Conservation (phyloP, 2,888 invertebrate genomes). For the Eupithecia exiguata region DNA sequence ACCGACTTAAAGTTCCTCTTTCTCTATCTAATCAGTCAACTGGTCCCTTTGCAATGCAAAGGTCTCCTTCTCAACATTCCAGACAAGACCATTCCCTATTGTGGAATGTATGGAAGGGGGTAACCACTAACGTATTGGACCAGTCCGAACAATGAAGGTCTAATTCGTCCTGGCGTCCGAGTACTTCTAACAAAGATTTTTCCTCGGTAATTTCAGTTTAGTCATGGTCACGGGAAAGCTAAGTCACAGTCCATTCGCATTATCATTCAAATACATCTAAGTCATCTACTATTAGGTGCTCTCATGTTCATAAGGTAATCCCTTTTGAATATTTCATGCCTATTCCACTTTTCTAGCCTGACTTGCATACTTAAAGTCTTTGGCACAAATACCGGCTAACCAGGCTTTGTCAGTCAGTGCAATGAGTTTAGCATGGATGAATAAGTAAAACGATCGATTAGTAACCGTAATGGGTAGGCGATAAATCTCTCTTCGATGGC, state of each 20-base stretch:
- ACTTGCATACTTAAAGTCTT: slow-evolving; percentile 39
- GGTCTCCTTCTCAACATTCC: neutral
- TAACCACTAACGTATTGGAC: neutral
- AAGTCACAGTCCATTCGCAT: neutral
- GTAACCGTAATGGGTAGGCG: slow-evolving; percentile 22
- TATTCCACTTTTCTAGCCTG: slow-evolving; percentile 31
- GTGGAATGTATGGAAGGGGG: neutral
- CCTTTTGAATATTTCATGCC: slow-evolving; percentile 30
- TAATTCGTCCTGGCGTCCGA: neutral
- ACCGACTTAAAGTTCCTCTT: neutral
- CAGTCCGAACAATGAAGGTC: neutral
- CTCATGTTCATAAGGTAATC: slow-evolving; percentile 5
- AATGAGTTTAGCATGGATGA: slow-evolving; percentile 17
- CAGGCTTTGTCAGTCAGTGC: slow-evolving; percentile 16
- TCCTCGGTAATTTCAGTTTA: neutral
- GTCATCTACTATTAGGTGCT: neutral
- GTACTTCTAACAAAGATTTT: neutral
- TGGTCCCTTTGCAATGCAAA: neutral
- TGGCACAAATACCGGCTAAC: slow-evolving; percentile 34
- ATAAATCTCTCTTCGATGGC: slow-evolving; percentile 25
- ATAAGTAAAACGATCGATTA: slow-evolving; percentile 24
- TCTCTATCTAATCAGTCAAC: neutral
- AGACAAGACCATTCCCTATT: neutral
- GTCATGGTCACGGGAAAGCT: neutral
- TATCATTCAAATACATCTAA: neutral